These are phyloP conservation scores for Regulus satrapa DNA, from an alignment of 2,113 vertebrate species.

Conservation along the genomic window DNA sequence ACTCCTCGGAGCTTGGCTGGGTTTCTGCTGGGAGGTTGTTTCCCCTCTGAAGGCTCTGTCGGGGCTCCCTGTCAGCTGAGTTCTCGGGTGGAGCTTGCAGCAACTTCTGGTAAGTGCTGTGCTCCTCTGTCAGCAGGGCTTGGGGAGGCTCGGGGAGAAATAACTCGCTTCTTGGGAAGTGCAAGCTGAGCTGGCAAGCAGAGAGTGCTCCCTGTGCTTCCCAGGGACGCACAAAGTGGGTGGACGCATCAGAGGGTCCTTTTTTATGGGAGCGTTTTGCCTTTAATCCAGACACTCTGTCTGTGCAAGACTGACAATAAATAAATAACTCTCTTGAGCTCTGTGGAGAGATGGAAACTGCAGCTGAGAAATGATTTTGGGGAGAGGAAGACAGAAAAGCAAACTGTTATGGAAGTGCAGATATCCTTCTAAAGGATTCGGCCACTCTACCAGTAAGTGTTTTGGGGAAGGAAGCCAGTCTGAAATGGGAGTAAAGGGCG, in stretches of 20 bases:
- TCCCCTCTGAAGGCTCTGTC: not conserved
- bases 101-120: slow-evolving; percentile 29
- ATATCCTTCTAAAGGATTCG: not conserved
- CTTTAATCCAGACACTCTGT: slow-evolving; percentile 6
- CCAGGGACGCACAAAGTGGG: not conserved
- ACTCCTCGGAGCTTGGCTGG: not conserved
- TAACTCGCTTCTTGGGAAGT: not conserved
- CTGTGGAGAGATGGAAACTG: slow-evolving; percentile 22
- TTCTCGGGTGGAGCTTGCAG: slow-evolving; percentile 52
- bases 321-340: not conserved
- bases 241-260: not conserved
- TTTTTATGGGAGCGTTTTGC: not conserved
- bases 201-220: not conserved
- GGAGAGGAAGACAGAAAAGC: slow-evolving; percentile 33
- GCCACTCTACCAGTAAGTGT: slow-evolving; percentile 13
- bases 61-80: not conserved
- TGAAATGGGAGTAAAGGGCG: not conserved
- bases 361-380: slow-evolving; percentile 24
- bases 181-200: not conserved
- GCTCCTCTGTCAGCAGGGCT: not conserved
- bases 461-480: not conserved
- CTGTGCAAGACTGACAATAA: not conserved
- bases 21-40: not conserved
- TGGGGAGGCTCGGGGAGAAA: not conserved
- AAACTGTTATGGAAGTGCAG: not conserved